Percentiles rank a stretch among this genome's conserved stretches.
phyloP scores from a whole-genome alignment of 2,113 vertebrate genomes.

The Natator depressus region DNA sequence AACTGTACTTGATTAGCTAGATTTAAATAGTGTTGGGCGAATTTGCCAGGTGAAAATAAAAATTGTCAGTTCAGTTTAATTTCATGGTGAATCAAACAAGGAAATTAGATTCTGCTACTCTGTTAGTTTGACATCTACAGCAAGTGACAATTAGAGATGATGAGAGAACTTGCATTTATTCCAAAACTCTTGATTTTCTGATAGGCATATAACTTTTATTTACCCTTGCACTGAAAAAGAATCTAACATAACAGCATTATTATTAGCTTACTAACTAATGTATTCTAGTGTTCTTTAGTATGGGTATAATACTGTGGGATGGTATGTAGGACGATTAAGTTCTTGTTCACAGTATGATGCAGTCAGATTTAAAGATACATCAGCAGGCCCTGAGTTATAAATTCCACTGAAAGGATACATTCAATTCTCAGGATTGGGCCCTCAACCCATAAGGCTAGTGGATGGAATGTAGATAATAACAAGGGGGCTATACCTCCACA shows the following conservation, averaged over 20 bases:
- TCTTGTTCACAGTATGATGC: neutral
- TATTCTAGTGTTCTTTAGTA: conserved; percentile 23
- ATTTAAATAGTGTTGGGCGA: conserved; percentile 82
- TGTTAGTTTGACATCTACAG: conserved; percentile 81
- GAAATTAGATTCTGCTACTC: conserved; percentile 86
- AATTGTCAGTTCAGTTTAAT: conserved; percentile 86
- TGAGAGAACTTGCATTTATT: conserved; percentile 78
- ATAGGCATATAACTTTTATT: conserved; percentile 72
- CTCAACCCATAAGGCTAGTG: conserved; percentile 7
- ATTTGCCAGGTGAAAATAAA: conserved; percentile 87
- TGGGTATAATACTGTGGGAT: neutral
- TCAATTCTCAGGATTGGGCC: neutral
- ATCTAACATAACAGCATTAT: conserved; percentile 15
- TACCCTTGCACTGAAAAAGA: conserved; percentile 60
- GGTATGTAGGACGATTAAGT: neutral
- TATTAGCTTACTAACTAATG: conserved; percentile 30
- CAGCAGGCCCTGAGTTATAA: neutral
- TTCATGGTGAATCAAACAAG: conserved; percentile 88
- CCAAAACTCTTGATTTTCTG: conserved; percentile 70
- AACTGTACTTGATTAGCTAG: conserved; percentile 83
- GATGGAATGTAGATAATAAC: conserved; percentile 37
- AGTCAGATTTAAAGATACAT: conserved; percentile 24
- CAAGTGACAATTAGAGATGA: conserved; percentile 82
- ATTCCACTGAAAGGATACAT: conserved; percentile 3
- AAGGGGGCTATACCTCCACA: neutral